Evolutionary conservation across 2,888 invertebrate species (phyloP), one percentile per base, ranked within the genome.

Genomic region (Trachelus tabidus): DNA sequence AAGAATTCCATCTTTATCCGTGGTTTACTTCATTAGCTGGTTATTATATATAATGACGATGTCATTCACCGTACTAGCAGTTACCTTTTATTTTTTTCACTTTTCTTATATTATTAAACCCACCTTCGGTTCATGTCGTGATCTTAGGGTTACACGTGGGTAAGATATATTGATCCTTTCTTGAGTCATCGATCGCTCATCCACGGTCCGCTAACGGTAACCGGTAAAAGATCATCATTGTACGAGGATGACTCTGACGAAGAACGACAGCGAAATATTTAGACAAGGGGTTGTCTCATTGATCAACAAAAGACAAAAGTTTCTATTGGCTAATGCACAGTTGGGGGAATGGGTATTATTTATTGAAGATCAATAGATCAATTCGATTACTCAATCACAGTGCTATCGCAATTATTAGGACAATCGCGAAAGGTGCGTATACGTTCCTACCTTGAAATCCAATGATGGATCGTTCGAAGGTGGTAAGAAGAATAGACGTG

Each of bases 321-420:
- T 56, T 23, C 23, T 6, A 23, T 56, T 56, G 2, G 56, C 23
- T 56, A 56, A 56, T 23, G 34, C 31, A 3, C 71, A 71, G 31
- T 71, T 9, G 31, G 31, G 9, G 56, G 33, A 33, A 12, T 71
- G 34, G 31, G 3, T 71, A 6, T 31, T 34, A 23, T 56, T 23
- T 56, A 71, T 33, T 71, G 30, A 71, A 71, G 23, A 71, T 71
- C 71, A 12, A 71, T 71, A 71, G 71, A 71, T 34, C 71, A 33
- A 31, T 31, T 71, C 71, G 31, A 56, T 71, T 71, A 23, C 71
- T 71, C 71, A 71, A 71, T 34, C 56, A 23, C 31, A 71, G 71
- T 23, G 33, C 30, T 23, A 34, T 71, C 31, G 11, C 12, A 15
- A 71, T 71, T 71, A 31, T 71, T n/a, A 12, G 33, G 9, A 34